Evolutionary conservation across 2,113 vertebrate genomes (phyloP), one percentile per base, ranked within the genome.

Genomic region (Narcine bancroftii): DNA sequence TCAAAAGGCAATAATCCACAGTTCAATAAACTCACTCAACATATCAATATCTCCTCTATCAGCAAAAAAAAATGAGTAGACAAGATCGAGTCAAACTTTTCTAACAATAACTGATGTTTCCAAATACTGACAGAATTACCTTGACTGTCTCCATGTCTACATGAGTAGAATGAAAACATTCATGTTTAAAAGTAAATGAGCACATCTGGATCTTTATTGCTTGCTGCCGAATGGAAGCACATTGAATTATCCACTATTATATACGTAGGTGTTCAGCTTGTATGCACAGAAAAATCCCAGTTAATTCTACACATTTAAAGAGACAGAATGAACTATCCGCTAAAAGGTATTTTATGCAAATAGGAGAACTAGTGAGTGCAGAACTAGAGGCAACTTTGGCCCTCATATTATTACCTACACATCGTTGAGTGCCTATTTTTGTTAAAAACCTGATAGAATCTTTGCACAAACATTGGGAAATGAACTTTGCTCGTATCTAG

Each of bases 251-350:
- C 89, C 11, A 29, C 89, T 29, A 91, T 3, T 71, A 19, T 69
- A 7, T 47, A 13, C 10, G 3, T 69, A 69, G 89, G 63, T 29
- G n/a, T 91, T 91, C 24, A 69, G 65, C 11, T 24, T 91, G 63
- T 69, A 29, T 66, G 89, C 89, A 91, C 65, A 47, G 65, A 47
- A 91, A 39, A 45, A 71, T 24, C 26, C 89, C 24, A 91, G 21
- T 47, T 91, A 69, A 91, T 91, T 39, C 65, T 13, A 91, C 24
- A 11, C 45, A 91, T 91, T 91, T 69, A 71, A 66, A 29, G 65
- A 91, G 33, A 69, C 33, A 13, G 11, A 45, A 47, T 45, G 63
- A 91, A 69, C 15, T 29, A 24, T n/a, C 89, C 63, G 15, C 17
- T 91, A 47, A 91, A 29, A 10, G 36, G 24, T 69, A 69, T 21